Percentiles rank a stretch among this genome's conserved stretches.
Conservation (phyloP, 2,797 vertebrate species). For the Gymnodraco acuticeps region DNA sequence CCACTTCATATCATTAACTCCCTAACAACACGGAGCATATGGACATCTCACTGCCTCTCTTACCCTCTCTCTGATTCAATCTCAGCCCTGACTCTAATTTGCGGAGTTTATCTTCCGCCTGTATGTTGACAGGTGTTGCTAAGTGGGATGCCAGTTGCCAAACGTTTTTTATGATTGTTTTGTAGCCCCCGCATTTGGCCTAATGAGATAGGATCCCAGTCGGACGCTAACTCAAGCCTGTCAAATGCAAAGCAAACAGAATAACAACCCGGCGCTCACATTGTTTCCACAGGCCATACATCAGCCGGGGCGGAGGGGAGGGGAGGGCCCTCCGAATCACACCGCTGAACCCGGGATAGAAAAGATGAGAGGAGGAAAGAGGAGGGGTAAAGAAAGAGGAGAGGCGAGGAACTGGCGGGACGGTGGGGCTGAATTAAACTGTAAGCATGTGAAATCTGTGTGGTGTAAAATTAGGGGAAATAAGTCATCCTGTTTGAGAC, state of each 20-base stretch:
- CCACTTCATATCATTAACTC: slow-evolving; percentile 94
- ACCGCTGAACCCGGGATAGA: slow-evolving; percentile 39
- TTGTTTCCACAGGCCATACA: slow-evolving; percentile 77
- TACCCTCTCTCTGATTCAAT: slow-evolving; percentile 42
- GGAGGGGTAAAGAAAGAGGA: background rate
- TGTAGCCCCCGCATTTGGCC: slow-evolving; percentile 91
- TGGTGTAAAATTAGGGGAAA: background rate
- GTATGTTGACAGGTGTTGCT: slow-evolving; percentile 92
- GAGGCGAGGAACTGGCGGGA: background rate
- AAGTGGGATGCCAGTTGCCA: slow-evolving; percentile 93
- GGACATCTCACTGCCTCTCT: slow-evolving; percentile 65
- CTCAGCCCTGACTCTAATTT: slow-evolving; percentile 85
- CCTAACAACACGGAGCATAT: slow-evolving; percentile 87
- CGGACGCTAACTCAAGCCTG: slow-evolving; percentile 93
- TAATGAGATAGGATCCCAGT: slow-evolving; percentile 98
- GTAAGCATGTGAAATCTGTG: background rate
- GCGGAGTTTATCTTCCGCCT: slow-evolving; percentile 92
- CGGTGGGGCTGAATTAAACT: background rate
- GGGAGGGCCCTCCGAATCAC: slow-evolving; percentile 38
- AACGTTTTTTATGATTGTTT: slow-evolving; percentile 97
- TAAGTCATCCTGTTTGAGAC: background rate
- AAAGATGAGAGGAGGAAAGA: slow-evolving; percentile 37
- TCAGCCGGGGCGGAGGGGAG: slow-evolving; percentile 51
- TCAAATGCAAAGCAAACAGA: slow-evolving; percentile 90
- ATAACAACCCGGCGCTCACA: slow-evolving; percentile 69